A percentile compares a stretch with the other conserved stretches of the same genome.
phyloP scores from a whole-genome alignment of 92 coral and sea anemone species.

The Paramuricea clavata region DNA sequence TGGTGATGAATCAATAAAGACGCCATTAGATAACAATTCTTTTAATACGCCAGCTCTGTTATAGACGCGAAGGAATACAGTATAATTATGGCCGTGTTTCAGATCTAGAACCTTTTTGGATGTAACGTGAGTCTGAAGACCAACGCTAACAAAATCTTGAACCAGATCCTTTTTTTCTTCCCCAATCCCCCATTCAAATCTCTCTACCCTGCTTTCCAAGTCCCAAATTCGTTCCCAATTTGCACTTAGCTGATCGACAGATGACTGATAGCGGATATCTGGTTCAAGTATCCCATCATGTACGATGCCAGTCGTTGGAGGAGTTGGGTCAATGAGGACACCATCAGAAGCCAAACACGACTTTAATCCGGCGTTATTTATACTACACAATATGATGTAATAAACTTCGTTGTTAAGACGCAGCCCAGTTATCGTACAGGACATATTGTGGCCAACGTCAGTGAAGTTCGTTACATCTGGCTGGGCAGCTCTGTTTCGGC shows the following conservation, averaged over 20 bases:
- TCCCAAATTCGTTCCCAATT: conserved; percentile 99
- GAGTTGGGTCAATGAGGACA: conserved; percentile 83
- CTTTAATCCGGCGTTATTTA: conserved; percentile 81
- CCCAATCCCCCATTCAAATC: conserved; percentile 91
- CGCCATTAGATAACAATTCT: conserved; percentile 84
- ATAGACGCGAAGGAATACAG: conserved; percentile 76
- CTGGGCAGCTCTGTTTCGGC: conserved; percentile 79
- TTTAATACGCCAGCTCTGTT: conserved; percentile 82
- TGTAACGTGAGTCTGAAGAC: conserved; percentile 88
- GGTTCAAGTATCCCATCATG: conserved; percentile 95
- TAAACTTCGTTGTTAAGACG: conserved; percentile 78
- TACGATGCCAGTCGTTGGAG: conserved; percentile 85
- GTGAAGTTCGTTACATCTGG: conserved; percentile 76
- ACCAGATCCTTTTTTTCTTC: conserved; percentile 46
- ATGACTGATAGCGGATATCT: conserved; percentile 84
- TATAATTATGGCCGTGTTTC: conserved; percentile 78
- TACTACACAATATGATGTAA: conserved; percentile 85
- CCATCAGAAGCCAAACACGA: conserved; percentile 90
- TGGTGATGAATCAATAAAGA: conserved; percentile 82
- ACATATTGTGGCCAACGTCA: conserved; percentile 74
- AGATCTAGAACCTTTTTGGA: conserved; percentile 66
- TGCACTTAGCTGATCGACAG: conserved; percentile 71
- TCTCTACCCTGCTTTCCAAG: conserved; percentile 85
- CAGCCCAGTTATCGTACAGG: conserved; percentile 66
- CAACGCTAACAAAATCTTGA: conserved; percentile 72